Conservation (phyloP, 2,888 invertebrate species). For the Busseola fusca region DNA sequence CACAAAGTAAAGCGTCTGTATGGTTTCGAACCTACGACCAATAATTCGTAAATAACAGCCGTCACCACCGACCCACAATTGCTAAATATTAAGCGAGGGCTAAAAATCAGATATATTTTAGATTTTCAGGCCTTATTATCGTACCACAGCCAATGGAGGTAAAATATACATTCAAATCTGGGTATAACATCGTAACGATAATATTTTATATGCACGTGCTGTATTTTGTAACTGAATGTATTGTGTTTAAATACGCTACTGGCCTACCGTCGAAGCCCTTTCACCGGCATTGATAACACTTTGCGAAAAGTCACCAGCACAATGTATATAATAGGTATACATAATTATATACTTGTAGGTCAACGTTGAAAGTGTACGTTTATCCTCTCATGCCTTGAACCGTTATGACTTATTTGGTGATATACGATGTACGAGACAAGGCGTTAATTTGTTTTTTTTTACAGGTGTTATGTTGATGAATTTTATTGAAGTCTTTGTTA, state of each 20-base stretch:
- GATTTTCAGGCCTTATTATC: neutral
- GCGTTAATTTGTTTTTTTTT: conserved; percentile 19
- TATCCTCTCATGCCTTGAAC: conserved; percentile 55
- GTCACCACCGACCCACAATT: neutral
- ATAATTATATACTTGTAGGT: conserved; percentile 55
- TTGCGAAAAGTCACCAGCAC: conserved; percentile 54
- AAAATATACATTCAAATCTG: neutral
- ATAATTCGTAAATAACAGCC: neutral
- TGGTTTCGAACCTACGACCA: neutral
- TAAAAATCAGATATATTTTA: neutral
- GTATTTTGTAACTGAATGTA: conserved; percentile 43
- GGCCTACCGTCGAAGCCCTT: conserved; percentile 53
- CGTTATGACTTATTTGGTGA: conserved; percentile 53
- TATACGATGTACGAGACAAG: conserved; percentile 29
- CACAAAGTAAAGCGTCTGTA: no score
- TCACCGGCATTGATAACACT: conserved; percentile 63
- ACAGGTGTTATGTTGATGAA: conserved; percentile 12
- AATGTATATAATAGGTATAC: conserved; percentile 40
- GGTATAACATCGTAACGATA: conserved; percentile 12
- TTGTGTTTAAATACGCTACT: conserved; percentile 38
- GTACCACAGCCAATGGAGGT: no score
- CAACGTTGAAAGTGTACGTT: conserved; percentile 59
- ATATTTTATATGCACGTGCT: conserved; percentile 34
- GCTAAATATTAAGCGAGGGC: neutral
- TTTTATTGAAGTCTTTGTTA: conserved; percentile 8